Base-by-base conservation (phyloP, 2,888 invertebrate species). In the Anodontia alba region DNA sequence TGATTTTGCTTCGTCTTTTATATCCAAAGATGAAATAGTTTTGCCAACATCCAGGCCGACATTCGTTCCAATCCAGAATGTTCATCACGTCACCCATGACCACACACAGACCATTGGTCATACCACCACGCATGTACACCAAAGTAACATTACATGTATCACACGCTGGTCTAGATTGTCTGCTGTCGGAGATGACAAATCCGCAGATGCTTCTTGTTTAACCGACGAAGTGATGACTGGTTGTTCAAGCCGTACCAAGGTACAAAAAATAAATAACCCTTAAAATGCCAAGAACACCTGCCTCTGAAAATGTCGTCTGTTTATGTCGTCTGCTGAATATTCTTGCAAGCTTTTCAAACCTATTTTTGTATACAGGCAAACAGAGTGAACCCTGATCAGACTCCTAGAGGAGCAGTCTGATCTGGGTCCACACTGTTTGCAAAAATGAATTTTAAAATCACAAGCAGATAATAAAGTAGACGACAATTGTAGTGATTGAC, bases 221-320 rank as follows among this genome's bases (percentile, higher is more conserved):
- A 26, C 49, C n/a, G 81, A 75, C 1, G 81, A 84, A 15, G 67
- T 84, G 3, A 77, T 84, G 79, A 84, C 84, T 5, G 78, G 84
- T 2, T 84, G 84, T 68, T 79, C 84, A 0, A 77, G 78, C 15
- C 49, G 73, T 29, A 78, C 81, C 0, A 68, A 74, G 77, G 84
- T 84, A 66, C 15, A 3, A n/a, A 8, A 38, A 5, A 38, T 54
- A 17, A n/a, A n/a, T n/a, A n/a, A n/a, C n/a, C n/a, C n/a, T n/a
- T n/a, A n/a, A n/a, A n/a, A n/a, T n/a, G n/a, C n/a, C n/a, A n/a
- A n/a, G n/a, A n/a, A n/a, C n/a, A n/a, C n/a, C n/a, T n/a, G n/a
- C n/a, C n/a, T n/a, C n/a, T n/a, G n/a, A n/a, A n/a, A n/a, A n/a
- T n/a, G n/a, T n/a, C n/a, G n/a, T n/a, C n/a, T n/a, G n/a, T n/a